Evolutionary conservation across 2,888 invertebrate genomes (phyloP), one percentile per base, ranked within the genome.

Genomic region (Halictus ligatus): DNA sequence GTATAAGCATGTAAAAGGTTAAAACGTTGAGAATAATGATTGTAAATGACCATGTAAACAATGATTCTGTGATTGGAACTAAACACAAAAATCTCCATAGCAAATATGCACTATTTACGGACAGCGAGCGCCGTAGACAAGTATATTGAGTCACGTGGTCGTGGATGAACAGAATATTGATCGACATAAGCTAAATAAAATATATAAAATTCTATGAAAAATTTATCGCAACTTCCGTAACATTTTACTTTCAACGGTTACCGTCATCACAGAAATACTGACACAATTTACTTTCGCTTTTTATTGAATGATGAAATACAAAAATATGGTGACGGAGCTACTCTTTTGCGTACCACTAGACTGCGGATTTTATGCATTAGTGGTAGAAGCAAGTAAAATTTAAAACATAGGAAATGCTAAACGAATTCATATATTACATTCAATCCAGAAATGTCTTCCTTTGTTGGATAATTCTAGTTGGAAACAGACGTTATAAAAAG

Each of bases 111-210:
- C 60, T 60, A 60, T 60, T 60, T 60, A 60, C 25, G 13, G 60
- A 6, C 15, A 29, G 60, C 25, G 25, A 25, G 15, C 60, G 25
- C 15, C 60, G 25, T 60, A 25, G 25, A 60, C 25, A 6, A 60
- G 60, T 60, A 60, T 60, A 60, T 60, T 25, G 60, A 60, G 60
- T 60, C 60, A 29, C 60, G 60, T 60, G 60, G 15, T 25, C 60
- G 60, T 29, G 60, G 25, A 25, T 60, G 60, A 25, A 60, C 60
- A 60, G 60, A 60, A 60, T 60, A 60, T 60, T 60, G 60, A 60
- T 60, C 60, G 13, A 29, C 60, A 29, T 60, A 25, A 25, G 25
- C 25, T 15, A 60, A 60, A 60, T 60, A 60, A 60, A 60, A 60
- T 60, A 60, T 60, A 60, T 13, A 60, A 60, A 60, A 25, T 60